Conservation (phyloP, 2,888 invertebrate genomes). For the Marasmarcha lunaedactyla region DNA sequence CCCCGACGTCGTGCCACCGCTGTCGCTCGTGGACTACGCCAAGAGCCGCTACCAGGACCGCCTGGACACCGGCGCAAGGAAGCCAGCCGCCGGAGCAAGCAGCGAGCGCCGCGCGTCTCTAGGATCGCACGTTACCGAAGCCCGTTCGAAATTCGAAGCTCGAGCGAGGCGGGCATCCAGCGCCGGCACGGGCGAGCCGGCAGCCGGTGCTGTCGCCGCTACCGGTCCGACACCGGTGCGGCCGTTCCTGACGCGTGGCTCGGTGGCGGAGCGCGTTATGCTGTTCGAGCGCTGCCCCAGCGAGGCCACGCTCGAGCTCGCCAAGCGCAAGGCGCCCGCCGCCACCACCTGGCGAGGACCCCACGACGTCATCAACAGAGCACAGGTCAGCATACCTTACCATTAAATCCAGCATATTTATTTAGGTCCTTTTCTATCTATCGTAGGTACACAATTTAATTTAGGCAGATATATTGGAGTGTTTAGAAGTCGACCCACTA, state of each 20-base stretch:
- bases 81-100: constrained; percentile 51
- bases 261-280: constrained; percentile 90
- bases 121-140: constrained; percentile 63
- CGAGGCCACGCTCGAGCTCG: constrained; percentile 75
- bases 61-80: constrained; percentile 58
- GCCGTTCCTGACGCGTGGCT: constrained; percentile 88
- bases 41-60: constrained; percentile 75
- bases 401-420: too few relatives aligned
- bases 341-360: constrained; percentile 70
- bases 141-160: constrained; percentile 63
- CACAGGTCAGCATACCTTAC: constrained; percentile 50
- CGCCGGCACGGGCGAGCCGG: constrained; percentile 48
- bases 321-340: constrained; percentile 72
- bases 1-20: constrained; percentile 60
- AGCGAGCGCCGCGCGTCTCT: constrained; percentile 53
- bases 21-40: constrained; percentile 75
- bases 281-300: constrained; percentile 93
- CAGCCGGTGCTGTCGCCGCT: constrained; percentile 29
- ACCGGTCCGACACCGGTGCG: constrained; percentile 73
- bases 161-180: constrained; percentile 57
- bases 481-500: too few relatives aligned
- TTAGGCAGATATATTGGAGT: too few relatives aligned
- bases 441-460: too few relatives aligned
- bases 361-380: constrained; percentile 66
- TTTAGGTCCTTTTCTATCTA: neutral